These are phyloP conservation scores for Meloidogyne chitwoodi DNA, from an alignment of 1,140 invertebrate species.

Conservation along the genomic window DNA sequence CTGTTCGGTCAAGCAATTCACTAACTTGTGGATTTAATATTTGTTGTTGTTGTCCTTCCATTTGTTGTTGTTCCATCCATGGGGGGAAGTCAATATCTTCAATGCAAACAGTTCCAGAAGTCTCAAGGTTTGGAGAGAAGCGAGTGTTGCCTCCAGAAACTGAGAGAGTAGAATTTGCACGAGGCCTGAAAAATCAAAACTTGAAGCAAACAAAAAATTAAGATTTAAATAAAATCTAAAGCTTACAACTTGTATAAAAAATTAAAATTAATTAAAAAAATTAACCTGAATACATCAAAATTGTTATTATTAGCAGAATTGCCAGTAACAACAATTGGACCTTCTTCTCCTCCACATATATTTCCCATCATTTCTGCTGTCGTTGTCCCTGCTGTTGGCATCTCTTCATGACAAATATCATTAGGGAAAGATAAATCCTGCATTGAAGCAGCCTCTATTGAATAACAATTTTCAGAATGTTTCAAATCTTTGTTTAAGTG, in stretches of 20 bases:
- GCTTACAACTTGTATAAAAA: not conserved
- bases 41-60: not conserved
- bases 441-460: not conserved
- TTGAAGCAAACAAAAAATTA: not conserved
- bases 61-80: constrained; percentile 37
- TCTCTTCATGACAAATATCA: not conserved
- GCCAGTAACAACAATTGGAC: not conserved
- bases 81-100: constrained; percentile 57
- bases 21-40: constrained; percentile 41
- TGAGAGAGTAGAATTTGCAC: constrained; percentile 53
- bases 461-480: not conserved
- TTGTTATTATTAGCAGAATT: constrained; percentile 8
- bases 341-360: not conserved
- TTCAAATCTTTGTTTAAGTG: not conserved
- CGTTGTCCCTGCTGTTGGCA: not conserved
- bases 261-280: not conserved
- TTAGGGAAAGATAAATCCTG: not conserved
- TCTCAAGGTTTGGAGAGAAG: constrained; percentile 46
- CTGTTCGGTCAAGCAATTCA: constrained; percentile 51
- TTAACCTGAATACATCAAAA: constrained; percentile 40
- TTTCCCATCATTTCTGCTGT: not conserved
- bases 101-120: constrained; percentile 20
- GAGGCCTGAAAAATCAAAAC: constrained; percentile 26
- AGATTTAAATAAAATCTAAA: not conserved
- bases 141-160: constrained; percentile 36